Base-by-base conservation (phyloP, 2,797 vertebrate species). In the Dendrocincla fuliginosa region DNA sequence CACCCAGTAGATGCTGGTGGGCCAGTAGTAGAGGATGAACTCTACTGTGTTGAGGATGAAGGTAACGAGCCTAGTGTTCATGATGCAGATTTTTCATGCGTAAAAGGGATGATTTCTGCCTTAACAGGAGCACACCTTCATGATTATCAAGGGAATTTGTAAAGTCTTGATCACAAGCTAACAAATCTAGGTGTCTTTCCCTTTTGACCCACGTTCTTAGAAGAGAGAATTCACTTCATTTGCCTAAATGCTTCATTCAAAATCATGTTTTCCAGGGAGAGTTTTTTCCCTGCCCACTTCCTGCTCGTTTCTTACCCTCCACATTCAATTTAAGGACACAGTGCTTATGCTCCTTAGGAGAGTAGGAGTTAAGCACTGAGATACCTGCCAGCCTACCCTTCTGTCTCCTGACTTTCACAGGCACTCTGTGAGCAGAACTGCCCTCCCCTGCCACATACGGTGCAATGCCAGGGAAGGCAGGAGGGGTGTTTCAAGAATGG, bases 361-460 rank as follows among this genome's bases (percentile, higher is more conserved):
- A 85, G 30, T 5, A 42, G 53, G 32, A 73, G 5, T 37, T 50
- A 49, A 27, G 23, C 30, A 46, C 27, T 6, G 30, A 70, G 61
- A 20, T 25, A 49, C 19, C 37, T 69, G 25, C 18, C 46, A 32
- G 15, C 13, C 14, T 10, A 1, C 61, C 46, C 47, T 61, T 82
- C 68, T 33, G 17, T 22, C 41, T 85, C n/a, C n/a, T 53, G 52
- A 49, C 13, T 33, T 22, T 5, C 28, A 33, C 0, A 4, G 32
- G 11, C 37, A 16, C 13, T 15, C 3, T 0, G 14, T 9, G 33
- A 73, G 23, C 49, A 46, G 2, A 6, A 25, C 16, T 5, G 3
- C 22, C 35, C 19, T 59, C 64, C 46, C 32, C 24, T 50, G 33
- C 11, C 1, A 1, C 33, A 32, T 14, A 5, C 0, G 0, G 10